Conservation (phyloP, 2,797 vertebrate species). For the Manis javanica region DNA sequence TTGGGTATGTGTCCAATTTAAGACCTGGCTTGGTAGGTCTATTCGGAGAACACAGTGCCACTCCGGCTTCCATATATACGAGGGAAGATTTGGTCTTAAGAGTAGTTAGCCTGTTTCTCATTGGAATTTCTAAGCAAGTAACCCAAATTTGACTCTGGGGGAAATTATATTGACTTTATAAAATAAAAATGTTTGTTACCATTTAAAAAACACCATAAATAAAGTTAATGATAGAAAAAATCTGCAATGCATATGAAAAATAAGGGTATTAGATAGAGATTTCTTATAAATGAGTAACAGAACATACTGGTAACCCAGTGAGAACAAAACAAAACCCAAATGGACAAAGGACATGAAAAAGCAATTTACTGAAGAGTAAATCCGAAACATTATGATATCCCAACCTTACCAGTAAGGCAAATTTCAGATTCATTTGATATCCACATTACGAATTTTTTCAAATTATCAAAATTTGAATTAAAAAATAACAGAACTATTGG, state of each 20-base stretch:
- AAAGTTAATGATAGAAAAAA: background rate
- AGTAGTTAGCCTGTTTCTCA: background rate
- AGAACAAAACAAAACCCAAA: background rate
- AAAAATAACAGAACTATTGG: background rate
- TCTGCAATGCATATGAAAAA: background rate
- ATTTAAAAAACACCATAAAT: background rate
- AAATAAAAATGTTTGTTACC: background rate
- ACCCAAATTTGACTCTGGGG: background rate
- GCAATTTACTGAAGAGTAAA: background rate
- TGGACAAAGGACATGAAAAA: background rate
- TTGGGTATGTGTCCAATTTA: background rate
- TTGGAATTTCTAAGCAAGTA: background rate
- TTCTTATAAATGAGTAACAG: background rate
- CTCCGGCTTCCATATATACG: accelerated
- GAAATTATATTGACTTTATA: background rate
- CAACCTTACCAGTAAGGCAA: background rate
- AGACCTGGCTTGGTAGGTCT: background rate
- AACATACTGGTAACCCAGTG: background rate
- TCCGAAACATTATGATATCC: background rate
- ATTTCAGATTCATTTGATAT: background rate
- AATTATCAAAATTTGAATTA: background rate
- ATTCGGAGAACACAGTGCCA: background rate
- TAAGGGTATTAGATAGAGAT: background rate
- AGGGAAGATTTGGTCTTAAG: background rate
- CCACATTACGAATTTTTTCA: background rate